Evolutionary conservation across 2,888 invertebrate genomes (phyloP).

Genomic region (Diaprepes abbreviatus): DNA sequence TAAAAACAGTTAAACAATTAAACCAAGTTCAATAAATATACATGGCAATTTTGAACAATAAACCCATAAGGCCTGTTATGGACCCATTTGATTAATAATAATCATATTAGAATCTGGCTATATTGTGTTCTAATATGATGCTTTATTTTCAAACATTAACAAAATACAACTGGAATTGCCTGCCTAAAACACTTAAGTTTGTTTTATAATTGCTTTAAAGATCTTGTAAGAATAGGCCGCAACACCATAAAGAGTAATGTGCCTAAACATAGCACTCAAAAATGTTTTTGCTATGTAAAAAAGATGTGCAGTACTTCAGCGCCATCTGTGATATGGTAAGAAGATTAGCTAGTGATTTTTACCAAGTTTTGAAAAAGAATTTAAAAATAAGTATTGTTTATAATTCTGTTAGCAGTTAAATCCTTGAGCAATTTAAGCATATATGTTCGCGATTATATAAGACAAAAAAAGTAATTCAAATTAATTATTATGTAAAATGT

Average conservation of each 20-base stretch:
- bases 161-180: not conserved
- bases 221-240: slow-evolving; percentile 9
- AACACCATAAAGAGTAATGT: slow-evolving; percentile 9
- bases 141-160: too few species aligned
- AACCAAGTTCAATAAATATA: not conserved
- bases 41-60: not conserved
- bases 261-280: slow-evolving; percentile 17
- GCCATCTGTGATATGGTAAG: slow-evolving; percentile 44
- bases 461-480: too few species aligned
- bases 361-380: slow-evolving; percentile 26
- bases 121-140: not conserved
- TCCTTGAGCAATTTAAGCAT: slow-evolving; percentile 3
- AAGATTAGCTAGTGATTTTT: slow-evolving; percentile 26
- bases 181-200: not conserved
- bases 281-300: slow-evolving; percentile 10
- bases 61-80: slow-evolving; percentile 7
- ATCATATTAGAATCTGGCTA: not conserved
- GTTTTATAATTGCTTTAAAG: not conserved
- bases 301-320: slow-evolving; percentile 35
- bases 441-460: too few species aligned
- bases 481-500: too few species aligned
- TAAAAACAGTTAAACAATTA: not conserved
- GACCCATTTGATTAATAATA: not conserved
- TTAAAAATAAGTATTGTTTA: not conserved
- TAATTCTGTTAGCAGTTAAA: not conserved